Base-by-base conservation (phyloP, 2,797 vertebrate species). In the Hybognathus amarus region DNA sequence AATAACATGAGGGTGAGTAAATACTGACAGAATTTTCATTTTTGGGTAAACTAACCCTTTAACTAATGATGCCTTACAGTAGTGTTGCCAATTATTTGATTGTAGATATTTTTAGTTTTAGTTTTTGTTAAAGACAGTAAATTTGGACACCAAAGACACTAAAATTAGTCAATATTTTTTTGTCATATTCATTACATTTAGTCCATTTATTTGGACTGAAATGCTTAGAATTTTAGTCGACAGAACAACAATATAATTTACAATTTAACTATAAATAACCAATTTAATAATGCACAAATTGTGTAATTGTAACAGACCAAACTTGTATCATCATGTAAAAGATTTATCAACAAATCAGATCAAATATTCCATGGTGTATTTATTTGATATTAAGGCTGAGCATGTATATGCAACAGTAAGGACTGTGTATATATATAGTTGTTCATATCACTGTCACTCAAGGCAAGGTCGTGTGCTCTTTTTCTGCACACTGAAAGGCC, bases 391-490 rank as follows among this genome's bases (percentile, higher is more conserved):
- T 33, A 24, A 73, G 20, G 42, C 52, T 27, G 52, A 59, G 36
- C 52, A 40, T 76, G 30, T 74, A 74, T 54, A 54, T 74, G n/a
- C 50, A 74, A 33, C 71, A 56, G 71, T 33, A 73, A 50, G 5
- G 79, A 33, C 40, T 47, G 13, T 47, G 20, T 20, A 42, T 76
- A 6, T 54, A 54, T 45, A 45, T 73, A 50, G n/a, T 6, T 30
- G 15, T 27, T 63, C 71, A 83, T 79, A 68, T 30, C n/a, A 27
- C 79, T 84, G 79, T 86, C 78, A 85, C 40, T 67, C 42, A 77
- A 38, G 56, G 38, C 80, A 87, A 56, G 50, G 73, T 74, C 15
- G 40, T 50, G 7, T 20, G 10, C 22, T 64, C 13, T 74, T 73
- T 61, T 74, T 74, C 33, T 52, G 30, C 59, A 38, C 45, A 18